phyloP scores from a whole-genome alignment of 2,888 invertebrate species.

The Yponomeuta malinellus region DNA sequence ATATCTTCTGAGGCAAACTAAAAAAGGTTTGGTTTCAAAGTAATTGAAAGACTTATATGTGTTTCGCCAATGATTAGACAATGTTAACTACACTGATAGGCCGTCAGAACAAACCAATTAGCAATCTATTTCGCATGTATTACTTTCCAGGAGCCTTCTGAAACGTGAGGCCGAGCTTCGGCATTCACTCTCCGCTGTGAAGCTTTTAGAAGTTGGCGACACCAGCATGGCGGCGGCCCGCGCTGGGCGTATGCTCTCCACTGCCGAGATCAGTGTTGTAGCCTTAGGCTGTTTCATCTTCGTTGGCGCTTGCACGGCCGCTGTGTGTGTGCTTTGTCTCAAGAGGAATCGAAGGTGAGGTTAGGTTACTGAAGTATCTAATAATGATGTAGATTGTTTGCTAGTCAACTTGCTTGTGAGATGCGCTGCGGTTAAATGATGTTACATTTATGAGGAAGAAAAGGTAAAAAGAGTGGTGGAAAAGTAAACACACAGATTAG shows the following conservation, averaged over 20 bases:
- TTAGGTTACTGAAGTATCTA: not conserved
- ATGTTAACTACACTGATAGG: too few species aligned
- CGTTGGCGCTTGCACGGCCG: slow-evolving; percentile 86
- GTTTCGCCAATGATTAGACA: too few species aligned
- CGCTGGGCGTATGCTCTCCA: slow-evolving; percentile 68
- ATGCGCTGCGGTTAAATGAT: too few species aligned
- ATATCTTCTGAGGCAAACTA: too few species aligned
- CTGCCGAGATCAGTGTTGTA: slow-evolving; percentile 87
- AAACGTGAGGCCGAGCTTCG: slow-evolving; percentile 77
- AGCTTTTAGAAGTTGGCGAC: slow-evolving; percentile 79
- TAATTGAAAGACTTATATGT: too few species aligned
- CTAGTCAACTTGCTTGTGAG: too few species aligned
- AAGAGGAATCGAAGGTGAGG: slow-evolving; percentile 77
- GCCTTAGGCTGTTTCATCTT: slow-evolving; percentile 88
- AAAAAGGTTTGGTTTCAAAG: too few species aligned
- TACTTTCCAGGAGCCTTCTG: slow-evolving; percentile 74
- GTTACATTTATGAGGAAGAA: too few species aligned
- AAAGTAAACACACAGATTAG: too few species aligned
- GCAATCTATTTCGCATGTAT: slow-evolving; percentile 34
- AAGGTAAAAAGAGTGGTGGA: too few species aligned
- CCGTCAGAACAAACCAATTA: too few species aligned
- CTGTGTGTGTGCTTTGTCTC: slow-evolving; percentile 85
- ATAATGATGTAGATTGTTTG: too few species aligned
- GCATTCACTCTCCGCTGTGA: slow-evolving; percentile 79
- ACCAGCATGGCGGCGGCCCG: slow-evolving; percentile 55